phyloP scores from a whole-genome alignment of 2,113 vertebrate species.

The Proteles cristata region DNA sequence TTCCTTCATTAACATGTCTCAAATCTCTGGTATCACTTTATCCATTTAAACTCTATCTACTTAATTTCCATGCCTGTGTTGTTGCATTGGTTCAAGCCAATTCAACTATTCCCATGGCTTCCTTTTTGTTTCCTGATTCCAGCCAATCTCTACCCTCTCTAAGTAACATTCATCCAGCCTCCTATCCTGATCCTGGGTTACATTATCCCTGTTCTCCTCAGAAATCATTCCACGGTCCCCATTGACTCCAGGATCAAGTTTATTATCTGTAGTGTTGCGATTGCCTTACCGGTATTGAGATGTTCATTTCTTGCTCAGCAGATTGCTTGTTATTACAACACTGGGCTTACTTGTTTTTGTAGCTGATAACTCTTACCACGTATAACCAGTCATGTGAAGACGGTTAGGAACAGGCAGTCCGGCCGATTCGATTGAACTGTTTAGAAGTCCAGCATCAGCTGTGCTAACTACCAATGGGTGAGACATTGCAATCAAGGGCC shows the following conservation, averaged over 20 bases:
- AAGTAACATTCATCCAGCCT: background rate
- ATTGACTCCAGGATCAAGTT: background rate
- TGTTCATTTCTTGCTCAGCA: background rate
- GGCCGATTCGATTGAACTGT: background rate
- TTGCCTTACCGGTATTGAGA: background rate
- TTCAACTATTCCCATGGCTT: background rate
- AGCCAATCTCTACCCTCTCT: background rate
- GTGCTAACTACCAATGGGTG: background rate
- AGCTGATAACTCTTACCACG: background rate
- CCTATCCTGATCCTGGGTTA: background rate
- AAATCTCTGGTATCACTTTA: background rate
- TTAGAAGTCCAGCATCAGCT: constrained; percentile 10
- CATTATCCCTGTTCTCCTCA: background rate
- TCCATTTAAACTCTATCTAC: background rate
- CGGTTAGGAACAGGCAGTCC: background rate
- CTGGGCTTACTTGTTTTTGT: constrained; percentile 22
- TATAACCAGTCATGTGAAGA: background rate
- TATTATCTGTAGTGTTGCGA: background rate
- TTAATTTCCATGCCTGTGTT: background rate
- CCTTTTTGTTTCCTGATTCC: background rate
- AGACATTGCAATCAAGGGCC: background rate
- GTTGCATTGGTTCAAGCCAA: background rate
- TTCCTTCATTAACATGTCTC: background rate
- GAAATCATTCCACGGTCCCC: background rate
- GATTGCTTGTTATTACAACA: background rate